Evolutionary conservation across 2,888 invertebrate species (phyloP).

Genomic region (Apodemia zela): DNA sequence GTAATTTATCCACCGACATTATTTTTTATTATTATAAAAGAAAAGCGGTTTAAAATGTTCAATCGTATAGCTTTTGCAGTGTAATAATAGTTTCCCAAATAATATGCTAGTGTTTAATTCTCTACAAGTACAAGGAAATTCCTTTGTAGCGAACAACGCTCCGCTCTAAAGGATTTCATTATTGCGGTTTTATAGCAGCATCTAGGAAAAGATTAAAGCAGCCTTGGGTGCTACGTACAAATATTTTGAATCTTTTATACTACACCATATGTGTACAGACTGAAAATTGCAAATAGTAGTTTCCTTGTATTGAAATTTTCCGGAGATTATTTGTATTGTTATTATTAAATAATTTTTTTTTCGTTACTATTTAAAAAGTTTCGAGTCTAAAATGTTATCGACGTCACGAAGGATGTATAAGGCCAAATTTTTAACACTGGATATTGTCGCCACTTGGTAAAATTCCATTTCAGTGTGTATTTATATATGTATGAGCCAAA

Average conservation of each 20-base stretch:
- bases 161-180: slow-evolving; percentile 10
- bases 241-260: slow-evolving; percentile 11
- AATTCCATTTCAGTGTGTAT: no score
- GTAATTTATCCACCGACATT: no score
- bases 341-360: background rate
- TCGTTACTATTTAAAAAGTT: background rate
- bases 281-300: background rate
- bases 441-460: no score
- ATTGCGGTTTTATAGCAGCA: slow-evolving; percentile 15
- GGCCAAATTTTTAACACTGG: no score
- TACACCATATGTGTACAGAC: background rate
- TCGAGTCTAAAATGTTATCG: background rate
- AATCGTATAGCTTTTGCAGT: background rate
- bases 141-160: slow-evolving; percentile 3
- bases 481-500: no score
- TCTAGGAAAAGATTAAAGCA: slow-evolving; percentile 15
- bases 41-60: background rate
- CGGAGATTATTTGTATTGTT: background rate
- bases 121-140: slow-evolving; percentile 8
- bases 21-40: no score
- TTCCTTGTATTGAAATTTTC: background rate
- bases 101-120: background rate
- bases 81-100: background rate
- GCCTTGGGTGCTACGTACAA: background rate
- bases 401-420: no score